phyloP scores from a whole-genome alignment of 2,113 vertebrate species.

The Pipra filicauda region DNA sequence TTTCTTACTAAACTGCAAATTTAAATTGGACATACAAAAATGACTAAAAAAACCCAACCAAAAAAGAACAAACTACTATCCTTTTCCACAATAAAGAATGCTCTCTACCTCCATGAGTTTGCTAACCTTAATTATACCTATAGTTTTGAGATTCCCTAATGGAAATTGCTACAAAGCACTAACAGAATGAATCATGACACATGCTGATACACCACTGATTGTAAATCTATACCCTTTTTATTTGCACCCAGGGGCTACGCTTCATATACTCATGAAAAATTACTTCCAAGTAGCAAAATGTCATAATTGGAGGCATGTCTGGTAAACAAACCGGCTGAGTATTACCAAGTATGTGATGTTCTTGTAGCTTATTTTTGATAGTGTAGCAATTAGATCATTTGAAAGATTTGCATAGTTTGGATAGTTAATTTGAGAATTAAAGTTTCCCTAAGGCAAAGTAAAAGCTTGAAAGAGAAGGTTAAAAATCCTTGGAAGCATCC shows the following conservation, averaged over 20 bases:
- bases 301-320: not conserved
- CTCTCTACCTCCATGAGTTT: not conserved
- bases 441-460: not conserved
- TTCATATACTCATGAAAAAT: not conserved
- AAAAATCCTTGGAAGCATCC: not conserved
- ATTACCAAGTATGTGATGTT: not conserved
- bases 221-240: constrained; percentile 27
- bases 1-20: not conserved
- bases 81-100: not conserved
- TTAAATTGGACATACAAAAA: not conserved
- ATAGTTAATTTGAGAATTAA: not conserved
- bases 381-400: not conserved
- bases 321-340: not conserved
- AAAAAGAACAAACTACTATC: not conserved
- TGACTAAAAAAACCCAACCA: not conserved
- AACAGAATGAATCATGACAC: constrained; percentile 33
- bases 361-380: not conserved
- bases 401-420: not conserved
- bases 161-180: constrained; percentile 5
- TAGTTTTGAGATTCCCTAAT: constrained; percentile 13
- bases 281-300: not conserved
- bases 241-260: not conserved
- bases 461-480: not conserved
- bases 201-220: constrained; percentile 20
- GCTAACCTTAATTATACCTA: constrained; percentile 12